phyloP scores from a whole-genome alignment of 2,888 invertebrate species.

The Alloplasta piceator region DNA sequence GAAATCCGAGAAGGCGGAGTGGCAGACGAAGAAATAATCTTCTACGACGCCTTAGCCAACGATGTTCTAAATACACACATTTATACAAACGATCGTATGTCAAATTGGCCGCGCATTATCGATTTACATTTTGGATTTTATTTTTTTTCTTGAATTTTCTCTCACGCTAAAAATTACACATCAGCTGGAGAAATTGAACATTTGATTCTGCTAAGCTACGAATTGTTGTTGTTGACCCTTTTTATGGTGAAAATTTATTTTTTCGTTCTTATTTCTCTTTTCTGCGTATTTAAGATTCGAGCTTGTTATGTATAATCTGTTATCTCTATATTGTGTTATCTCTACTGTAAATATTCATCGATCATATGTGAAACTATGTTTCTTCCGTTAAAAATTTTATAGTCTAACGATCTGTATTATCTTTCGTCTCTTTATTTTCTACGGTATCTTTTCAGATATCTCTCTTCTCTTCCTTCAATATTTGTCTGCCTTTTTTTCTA shows the following conservation, averaged over 20 bases:
- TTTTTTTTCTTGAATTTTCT: neutral
- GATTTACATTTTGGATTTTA: neutral
- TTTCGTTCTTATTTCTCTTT: conserved; percentile 11
- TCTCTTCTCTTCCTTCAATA: conserved; percentile 8
- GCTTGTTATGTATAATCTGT: conserved; percentile 6
- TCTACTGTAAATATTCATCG: conserved; percentile 63
- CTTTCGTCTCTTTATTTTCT: conserved; percentile 51
- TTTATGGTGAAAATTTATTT: conserved; percentile 16
- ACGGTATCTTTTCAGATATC: conserved; percentile 15
- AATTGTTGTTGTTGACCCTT: conserved; percentile 5
- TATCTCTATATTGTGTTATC: conserved; percentile 17
- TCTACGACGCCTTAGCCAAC: conserved; percentile 58
- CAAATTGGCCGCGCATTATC: conserved; percentile 25
- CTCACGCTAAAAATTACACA: conserved; percentile 4
- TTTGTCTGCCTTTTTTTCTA: conserved; percentile 23
- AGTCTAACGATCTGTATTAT: conserved; percentile 47
- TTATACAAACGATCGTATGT: conserved; percentile 1
- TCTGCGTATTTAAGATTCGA: conserved; percentile 43
- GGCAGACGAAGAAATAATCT: conserved; percentile 86
- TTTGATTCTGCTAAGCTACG: conserved; percentile 21
- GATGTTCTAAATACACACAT: conserved; percentile 39
- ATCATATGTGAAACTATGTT: conserved; percentile 51
- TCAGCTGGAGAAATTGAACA: conserved; percentile 15
- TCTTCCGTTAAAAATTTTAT: conserved; percentile 61
- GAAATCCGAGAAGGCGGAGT: conserved; percentile 89